Conservation (phyloP, 2,113 vertebrate genomes). For the Dryoscopus gambensis region DNA sequence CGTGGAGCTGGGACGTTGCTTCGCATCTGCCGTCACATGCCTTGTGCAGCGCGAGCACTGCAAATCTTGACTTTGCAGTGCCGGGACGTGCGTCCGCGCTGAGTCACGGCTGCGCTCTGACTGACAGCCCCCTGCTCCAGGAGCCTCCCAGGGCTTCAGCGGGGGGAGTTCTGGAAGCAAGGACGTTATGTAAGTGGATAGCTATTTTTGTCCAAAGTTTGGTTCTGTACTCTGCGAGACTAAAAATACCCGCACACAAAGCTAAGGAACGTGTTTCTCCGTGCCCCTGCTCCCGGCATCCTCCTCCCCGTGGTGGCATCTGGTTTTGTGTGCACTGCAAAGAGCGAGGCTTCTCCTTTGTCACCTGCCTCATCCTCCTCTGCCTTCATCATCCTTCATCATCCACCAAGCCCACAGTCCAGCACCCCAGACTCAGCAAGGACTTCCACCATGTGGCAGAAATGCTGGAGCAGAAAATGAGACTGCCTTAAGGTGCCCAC, state of each 20-base stretch:
- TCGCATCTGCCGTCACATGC: rapidly evolving
- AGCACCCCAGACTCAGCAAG: background rate
- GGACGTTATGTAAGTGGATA: conserved; percentile 63
- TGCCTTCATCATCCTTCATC: background rate
- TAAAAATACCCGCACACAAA: conserved; percentile 70
- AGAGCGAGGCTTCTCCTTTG: background rate
- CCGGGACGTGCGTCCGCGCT: background rate
- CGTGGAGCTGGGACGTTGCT: background rate
- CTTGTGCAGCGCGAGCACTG: background rate
- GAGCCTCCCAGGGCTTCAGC: background rate
- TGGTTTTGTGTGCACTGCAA: background rate
- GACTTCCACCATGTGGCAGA: background rate
- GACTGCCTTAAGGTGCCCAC: background rate
- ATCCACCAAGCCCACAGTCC: background rate
- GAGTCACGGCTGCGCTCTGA: background rate
- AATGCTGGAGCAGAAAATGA: background rate
- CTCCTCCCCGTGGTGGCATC: conserved; percentile 23
- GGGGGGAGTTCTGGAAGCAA: conserved; percentile 25
- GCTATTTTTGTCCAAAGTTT: conserved; percentile 71
- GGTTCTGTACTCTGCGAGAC: background rate
- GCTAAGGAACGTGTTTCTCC: conserved; percentile 48
- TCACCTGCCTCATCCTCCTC: background rate
- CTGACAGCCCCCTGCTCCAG: conserved; percentile 25
- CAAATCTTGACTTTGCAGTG: background rate
- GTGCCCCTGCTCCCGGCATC: conserved; percentile 1